A percentile compares a stretch with the other conserved stretches of the same genome.
These are phyloP conservation scores for Notothenia rossii DNA, from an alignment of 2,113 vertebrate genomes.

Conservation along the genomic window DNA sequence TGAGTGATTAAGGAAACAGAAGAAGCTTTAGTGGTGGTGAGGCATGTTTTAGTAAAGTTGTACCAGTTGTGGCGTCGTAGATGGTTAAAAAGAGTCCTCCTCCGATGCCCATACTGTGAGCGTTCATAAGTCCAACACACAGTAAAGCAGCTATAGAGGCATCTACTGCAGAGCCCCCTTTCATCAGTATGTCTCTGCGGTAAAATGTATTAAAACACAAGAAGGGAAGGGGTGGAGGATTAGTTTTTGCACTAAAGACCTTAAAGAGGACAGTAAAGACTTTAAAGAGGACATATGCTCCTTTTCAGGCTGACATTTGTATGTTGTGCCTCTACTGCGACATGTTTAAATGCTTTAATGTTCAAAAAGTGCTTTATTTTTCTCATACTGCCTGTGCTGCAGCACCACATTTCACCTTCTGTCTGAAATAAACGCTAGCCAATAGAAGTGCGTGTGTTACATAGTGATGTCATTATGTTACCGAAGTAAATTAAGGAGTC, in stretches of 20 bases:
- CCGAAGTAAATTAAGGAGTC: too few relatives aligned
- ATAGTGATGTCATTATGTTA: too few relatives aligned
- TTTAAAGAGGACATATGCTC: too few relatives aligned
- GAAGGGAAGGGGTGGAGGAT: background rate
- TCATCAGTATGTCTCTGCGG: constrained; percentile 87
- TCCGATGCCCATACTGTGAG: constrained; percentile 96
- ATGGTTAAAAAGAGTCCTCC: constrained; percentile 95
- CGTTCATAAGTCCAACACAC: constrained; percentile 91
- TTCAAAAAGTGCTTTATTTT: too few relatives aligned
- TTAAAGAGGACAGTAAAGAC: background rate
- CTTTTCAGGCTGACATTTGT: too few relatives aligned
- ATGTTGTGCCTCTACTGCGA: too few relatives aligned
- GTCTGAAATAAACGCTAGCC: too few relatives aligned
- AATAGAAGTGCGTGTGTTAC: too few relatives aligned
- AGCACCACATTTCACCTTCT: too few relatives aligned
- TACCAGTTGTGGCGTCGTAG: constrained; percentile 88
- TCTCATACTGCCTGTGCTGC: too few relatives aligned
- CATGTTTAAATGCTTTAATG: too few relatives aligned
- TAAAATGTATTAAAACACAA: constrained; percentile 2
- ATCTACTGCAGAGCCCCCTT: constrained; percentile 92
- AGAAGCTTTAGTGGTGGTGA: background rate
- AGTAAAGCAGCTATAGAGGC: constrained; percentile 90
- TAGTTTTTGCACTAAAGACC: constrained; percentile 21
- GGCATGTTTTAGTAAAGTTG: background rate
- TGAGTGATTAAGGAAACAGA: background rate